phyloP scores from a whole-genome alignment of 2,888 invertebrate species.

The Melipona bicolor region DNA sequence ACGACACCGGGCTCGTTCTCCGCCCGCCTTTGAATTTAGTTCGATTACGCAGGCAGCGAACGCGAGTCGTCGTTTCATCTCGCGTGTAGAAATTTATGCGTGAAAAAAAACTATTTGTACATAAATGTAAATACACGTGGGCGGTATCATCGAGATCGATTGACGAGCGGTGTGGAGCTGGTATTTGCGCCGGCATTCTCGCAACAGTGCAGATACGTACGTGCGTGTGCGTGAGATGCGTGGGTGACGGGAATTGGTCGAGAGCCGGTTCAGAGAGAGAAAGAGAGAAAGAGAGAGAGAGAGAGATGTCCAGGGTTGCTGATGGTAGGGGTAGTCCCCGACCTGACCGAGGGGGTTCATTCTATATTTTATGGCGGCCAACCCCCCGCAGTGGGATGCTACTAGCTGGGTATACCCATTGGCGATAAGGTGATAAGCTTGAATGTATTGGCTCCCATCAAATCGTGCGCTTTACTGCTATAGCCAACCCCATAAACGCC shows the following conservation, averaged over 20 bases:
- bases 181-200: neutral
- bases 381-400: slow-evolving; percentile 71
- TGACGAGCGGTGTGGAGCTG: slow-evolving; percentile 32
- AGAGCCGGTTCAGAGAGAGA: slow-evolving; percentile 1
- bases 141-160: slow-evolving; percentile 65
- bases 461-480: slow-evolving; percentile 82
- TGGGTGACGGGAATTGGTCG: slow-evolving; percentile 49
- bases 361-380: slow-evolving; percentile 81
- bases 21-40: slow-evolving; percentile 10
- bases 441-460: slow-evolving; percentile 84
- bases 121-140: slow-evolving; percentile 21
- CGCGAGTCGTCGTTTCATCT: neutral
- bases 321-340: slow-evolving; percentile 31
- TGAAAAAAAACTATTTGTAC: slow-evolving; percentile 35
- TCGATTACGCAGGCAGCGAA: neutral
- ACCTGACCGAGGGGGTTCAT: slow-evolving; percentile 76
- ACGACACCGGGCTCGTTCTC: neutral
- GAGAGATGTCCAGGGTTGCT: slow-evolving; percentile 56
- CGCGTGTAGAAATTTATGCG: slow-evolving; percentile 39
- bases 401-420: slow-evolving; percentile 78
- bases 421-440: slow-evolving; percentile 84
- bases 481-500: slow-evolving; percentile 80
- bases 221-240: slow-evolving; percentile 61
- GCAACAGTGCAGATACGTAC: slow-evolving; percentile 34
- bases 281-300: neutral